A percentile compares a stretch with the other conserved stretches of the same genome.
These are phyloP conservation scores for Syncerus caffer DNA, from an alignment of 2,797 vertebrate genomes.

Conservation along the genomic window DNA sequence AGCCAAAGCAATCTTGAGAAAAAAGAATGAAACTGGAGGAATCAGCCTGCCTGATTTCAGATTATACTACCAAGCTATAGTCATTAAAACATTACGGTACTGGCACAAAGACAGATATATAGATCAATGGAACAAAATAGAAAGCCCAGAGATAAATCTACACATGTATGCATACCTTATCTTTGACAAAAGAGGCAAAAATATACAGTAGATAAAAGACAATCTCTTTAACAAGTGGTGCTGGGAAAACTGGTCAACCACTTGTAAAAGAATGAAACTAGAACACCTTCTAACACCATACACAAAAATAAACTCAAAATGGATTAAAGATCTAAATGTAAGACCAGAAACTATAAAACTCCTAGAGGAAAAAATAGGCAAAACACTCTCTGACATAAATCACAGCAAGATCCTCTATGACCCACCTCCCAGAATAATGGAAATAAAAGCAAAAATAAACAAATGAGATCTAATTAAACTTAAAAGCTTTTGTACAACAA, in stretches of 20 bases:
- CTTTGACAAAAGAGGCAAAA: background rate
- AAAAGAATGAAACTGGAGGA: background rate
- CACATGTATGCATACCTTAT: background rate
- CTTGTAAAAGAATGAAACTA: background rate
- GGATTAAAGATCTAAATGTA: background rate
- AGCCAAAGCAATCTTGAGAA: background rate
- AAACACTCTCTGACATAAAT: background rate
- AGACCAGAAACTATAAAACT: background rate
- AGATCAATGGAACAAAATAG: background rate
- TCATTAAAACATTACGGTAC: background rate
- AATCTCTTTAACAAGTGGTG: background rate
- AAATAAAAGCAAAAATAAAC: background rate
- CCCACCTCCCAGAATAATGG: background rate
- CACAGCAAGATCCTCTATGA: background rate
- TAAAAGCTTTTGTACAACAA: background rate
- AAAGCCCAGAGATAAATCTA: background rate
- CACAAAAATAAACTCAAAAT: background rate
- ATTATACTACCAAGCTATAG: background rate
- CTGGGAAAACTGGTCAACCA: background rate
- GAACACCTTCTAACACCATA: background rate
- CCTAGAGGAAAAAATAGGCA: background rate
- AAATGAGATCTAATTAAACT: background rate
- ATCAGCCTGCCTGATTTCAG: background rate
- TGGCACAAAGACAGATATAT: too few relatives aligned
- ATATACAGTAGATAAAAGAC: background rate